Evolutionary conservation across 1,140 invertebrate genomes (phyloP).

Genomic region (Bombus fervidus): DNA sequence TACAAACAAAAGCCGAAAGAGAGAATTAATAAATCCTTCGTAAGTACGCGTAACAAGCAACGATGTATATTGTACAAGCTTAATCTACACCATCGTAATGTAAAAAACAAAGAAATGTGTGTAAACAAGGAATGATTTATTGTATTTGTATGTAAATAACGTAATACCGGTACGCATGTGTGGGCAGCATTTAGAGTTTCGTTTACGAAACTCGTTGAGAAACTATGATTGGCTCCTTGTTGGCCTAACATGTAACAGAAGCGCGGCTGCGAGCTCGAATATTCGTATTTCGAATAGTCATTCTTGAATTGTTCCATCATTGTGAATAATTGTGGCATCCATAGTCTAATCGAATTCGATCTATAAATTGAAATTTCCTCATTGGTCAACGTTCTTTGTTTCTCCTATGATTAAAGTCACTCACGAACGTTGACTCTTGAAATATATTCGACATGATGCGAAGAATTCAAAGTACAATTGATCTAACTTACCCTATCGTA

Average conservation of each 20-base stretch:
- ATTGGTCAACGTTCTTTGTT: neutral
- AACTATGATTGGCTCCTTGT: slow-evolving; percentile 35
- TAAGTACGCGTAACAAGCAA: neutral
- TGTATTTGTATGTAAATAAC: neutral
- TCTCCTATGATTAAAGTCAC: neutral
- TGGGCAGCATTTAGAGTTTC: slow-evolving; percentile 6
- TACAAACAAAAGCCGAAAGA: too few relatives aligned
- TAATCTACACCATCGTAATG: neutral
- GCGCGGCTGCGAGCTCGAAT: slow-evolving; percentile 39
- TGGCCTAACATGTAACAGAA: slow-evolving; percentile 70
- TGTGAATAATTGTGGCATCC: slow-evolving; percentile 79
- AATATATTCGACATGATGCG: neutral
- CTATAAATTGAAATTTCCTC: slow-evolving; percentile 53
- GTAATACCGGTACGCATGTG: slow-evolving; percentile 52
- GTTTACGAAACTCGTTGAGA: slow-evolving; percentile 13
- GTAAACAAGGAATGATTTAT: neutral
- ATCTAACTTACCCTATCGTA: slow-evolving; percentile 83
- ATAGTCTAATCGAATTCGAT: slow-evolving; percentile 77
- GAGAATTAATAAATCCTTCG: neutral
- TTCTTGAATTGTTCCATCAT: slow-evolving; percentile 77
- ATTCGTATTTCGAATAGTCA: slow-evolving; percentile 43
- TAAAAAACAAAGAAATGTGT: neutral
- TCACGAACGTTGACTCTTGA: slow-evolving; percentile 1
- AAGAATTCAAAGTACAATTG: neutral
- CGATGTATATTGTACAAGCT: neutral